These are phyloP conservation scores for Felis catus DNA, from an alignment of 2,113 vertebrate species.

Conservation along the genomic window F.catus_Fca126_mat1.0 CM031412.1:208780001-208780500, in stretches of 20 bases:
- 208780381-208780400: neutral
- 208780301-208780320: neutral
- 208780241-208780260: neutral
- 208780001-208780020: neutral
- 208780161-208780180: too few species aligned
- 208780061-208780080: too few species aligned
- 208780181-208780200: too few species aligned
- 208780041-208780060: too few species aligned
- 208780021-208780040: neutral
- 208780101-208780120: too few species aligned
- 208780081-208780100: too few species aligned
- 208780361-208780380: neutral
- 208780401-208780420: rapidly evolving
- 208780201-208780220: neutral
- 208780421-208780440: neutral
- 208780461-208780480: neutral
- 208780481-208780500: too few species aligned
- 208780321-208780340: neutral
- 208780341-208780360: neutral
- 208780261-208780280: neutral
- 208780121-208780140: too few species aligned
- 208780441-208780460: neutral
- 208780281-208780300: neutral
- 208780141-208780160: too few species aligned
- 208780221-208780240: neutral